Conservation (phyloP, 1,140 invertebrate genomes). For the Drosophila nigrodunni region DNA sequence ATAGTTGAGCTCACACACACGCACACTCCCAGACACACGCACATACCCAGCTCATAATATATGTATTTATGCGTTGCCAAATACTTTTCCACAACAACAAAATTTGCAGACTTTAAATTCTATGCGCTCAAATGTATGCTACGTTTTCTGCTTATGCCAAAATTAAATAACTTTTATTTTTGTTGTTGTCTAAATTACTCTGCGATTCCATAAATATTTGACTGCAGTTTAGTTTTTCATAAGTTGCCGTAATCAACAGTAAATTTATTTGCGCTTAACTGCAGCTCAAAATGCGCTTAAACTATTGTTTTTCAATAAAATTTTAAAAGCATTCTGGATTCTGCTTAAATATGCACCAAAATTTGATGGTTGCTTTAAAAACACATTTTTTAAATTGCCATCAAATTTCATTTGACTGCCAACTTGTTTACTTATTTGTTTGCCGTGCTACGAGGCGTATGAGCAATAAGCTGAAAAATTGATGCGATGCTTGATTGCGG, state of each 20-base stretch:
- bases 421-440: too few species aligned
- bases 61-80: slow-evolving; percentile 55
- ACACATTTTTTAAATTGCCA: too few species aligned
- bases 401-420: too few species aligned
- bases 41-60: slow-evolving; percentile 36
- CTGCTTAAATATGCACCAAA: too few species aligned
- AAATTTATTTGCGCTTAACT: background rate
- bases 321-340: background rate
- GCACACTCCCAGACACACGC: slow-evolving; percentile 9
- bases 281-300: background rate
- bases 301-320: background rate
- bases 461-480: too few species aligned
- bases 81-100: slow-evolving; percentile 31
- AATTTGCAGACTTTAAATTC: slow-evolving; percentile 23
- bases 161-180: background rate
- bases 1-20: slow-evolving; percentile 53
- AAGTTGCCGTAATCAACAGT: slow-evolving; percentile 10
- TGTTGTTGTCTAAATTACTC: background rate
- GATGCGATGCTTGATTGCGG: too few species aligned
- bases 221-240: background rate
- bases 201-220: slow-evolving; percentile 3
- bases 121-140: slow-evolving; percentile 19
- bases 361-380: too few species aligned
- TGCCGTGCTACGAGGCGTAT: too few species aligned
- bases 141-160: slow-evolving; percentile 6